Conservation (phyloP, 2,888 invertebrate genomes). For the Chloroclystis v-ata region DNA sequence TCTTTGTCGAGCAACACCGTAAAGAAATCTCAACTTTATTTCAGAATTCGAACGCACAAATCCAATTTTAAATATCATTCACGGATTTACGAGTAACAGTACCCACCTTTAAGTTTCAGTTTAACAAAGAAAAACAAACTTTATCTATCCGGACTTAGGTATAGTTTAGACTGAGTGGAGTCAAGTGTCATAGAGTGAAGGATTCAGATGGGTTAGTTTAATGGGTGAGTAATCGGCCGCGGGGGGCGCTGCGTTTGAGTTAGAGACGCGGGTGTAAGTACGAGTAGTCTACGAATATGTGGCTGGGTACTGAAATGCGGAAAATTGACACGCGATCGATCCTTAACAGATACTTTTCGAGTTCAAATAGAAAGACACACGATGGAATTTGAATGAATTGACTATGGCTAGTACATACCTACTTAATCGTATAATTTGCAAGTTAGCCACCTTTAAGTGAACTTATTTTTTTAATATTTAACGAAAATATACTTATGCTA, state of each 20-base stretch:
- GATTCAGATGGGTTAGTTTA: conserved; percentile 47
- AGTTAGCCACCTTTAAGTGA: no score
- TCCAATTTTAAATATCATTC: neutral
- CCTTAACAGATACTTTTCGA: neutral
- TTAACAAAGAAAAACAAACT: neutral
- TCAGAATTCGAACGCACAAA: neutral
- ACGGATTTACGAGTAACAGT: neutral
- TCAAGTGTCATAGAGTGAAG: conserved; percentile 35
- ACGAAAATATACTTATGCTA: no score
- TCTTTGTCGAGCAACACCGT: neutral
- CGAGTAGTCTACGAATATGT: conserved; percentile 4
- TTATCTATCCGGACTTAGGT: conserved; percentile 13
- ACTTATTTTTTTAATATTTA: no score
- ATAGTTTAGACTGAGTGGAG: conserved; percentile 30
- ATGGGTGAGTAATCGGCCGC: conserved; percentile 66
- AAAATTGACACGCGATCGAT: conserved; percentile 1
- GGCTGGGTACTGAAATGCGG: conserved; percentile 23
- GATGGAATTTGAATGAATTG: no score
- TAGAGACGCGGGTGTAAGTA: no score
- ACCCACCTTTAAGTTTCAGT: neutral
- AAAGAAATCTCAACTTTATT: conserved; percentile 27
- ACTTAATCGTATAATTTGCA: no score
- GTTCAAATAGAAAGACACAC: no score
- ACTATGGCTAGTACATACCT: no score
- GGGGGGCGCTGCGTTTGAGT: conserved; percentile 49